Percentiles rank a stretch among this genome's conserved stretches.
phyloP scores from a whole-genome alignment of 2,888 invertebrate genomes.

The Drosophila macrospina region DNA sequence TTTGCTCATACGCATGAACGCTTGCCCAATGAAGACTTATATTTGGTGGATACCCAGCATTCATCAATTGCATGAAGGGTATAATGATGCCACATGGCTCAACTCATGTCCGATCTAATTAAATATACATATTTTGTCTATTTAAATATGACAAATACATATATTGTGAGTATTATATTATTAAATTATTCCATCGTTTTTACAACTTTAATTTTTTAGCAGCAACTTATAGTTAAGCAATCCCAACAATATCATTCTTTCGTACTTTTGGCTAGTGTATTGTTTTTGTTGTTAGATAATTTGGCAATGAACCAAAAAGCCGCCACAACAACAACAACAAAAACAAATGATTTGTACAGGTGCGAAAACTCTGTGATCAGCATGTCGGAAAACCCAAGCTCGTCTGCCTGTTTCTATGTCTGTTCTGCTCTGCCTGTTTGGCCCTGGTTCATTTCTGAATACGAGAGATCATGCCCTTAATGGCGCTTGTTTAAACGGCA shows the following conservation, averaged over 20 bases:
- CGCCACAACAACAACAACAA: slow-evolving; percentile 33
- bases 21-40: slow-evolving; percentile 39
- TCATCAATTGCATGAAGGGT: neutral
- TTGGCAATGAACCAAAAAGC: slow-evolving; percentile 78
- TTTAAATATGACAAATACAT: too few relatives aligned
- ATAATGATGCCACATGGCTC: neutral
- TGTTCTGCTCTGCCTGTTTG: neutral
- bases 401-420: slow-evolving; percentile 7
- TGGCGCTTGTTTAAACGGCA: slow-evolving; percentile 2
- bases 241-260: neutral
- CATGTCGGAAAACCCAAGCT: slow-evolving; percentile 34
- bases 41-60: slow-evolving; percentile 9
- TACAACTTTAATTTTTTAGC: neutral
- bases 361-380: slow-evolving; percentile 80
- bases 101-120: neutral
- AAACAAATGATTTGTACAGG: slow-evolving; percentile 69
- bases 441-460: slow-evolving; percentile 16
- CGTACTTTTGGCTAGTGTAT: slow-evolving; percentile 14
- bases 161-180: too few relatives aligned
- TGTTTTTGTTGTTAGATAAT: slow-evolving; percentile 47
- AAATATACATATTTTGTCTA: neutral
- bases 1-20: slow-evolving; percentile 53
- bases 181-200: too few relatives aligned
- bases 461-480: slow-evolving; percentile 25
- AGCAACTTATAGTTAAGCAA: slow-evolving; percentile 4